phyloP scores from a whole-genome alignment of 1,140 invertebrate species.

The Bombus waltoni region DNA sequence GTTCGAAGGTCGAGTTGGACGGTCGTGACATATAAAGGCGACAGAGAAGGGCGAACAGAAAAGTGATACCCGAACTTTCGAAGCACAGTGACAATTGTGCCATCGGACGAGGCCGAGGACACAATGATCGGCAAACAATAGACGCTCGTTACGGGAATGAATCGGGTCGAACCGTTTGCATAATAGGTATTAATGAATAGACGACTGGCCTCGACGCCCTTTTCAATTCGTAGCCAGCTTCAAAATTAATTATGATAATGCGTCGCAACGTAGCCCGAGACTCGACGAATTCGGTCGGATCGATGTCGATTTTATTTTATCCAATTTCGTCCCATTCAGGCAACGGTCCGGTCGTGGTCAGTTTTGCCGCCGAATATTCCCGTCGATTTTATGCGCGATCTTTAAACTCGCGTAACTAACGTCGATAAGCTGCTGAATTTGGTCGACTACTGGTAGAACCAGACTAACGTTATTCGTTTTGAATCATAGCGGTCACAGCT shows the following conservation, averaged over 20 bases:
- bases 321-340: conserved; percentile 60
- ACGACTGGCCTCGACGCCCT: conserved; percentile 23
- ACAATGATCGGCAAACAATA: conserved; percentile 77
- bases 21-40: conserved; percentile 1
- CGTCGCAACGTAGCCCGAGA: conserved; percentile 1
- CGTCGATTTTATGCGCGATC: not conserved
- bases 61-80: conserved; percentile 40
- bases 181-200: conserved; percentile 76
- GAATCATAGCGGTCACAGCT: not conserved
- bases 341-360: not conserved
- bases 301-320: conserved; percentile 45
- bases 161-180: conserved; percentile 67
- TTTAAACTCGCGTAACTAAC: not conserved
- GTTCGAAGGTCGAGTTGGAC: not conserved
- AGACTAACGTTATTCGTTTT: not conserved
- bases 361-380: conserved; percentile 15
- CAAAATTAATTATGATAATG: conserved; percentile 70
- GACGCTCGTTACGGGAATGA: conserved; percentile 74
- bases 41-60: not conserved
- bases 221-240: conserved; percentile 37
- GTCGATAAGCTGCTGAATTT: not conserved
- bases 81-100: conserved; percentile 57
- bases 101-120: conserved; percentile 53
- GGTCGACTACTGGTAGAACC: not conserved
- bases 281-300: not conserved